Base-by-base conservation (phyloP, 2,797 vertebrate species). In the Liasis olivaceus region DNA sequence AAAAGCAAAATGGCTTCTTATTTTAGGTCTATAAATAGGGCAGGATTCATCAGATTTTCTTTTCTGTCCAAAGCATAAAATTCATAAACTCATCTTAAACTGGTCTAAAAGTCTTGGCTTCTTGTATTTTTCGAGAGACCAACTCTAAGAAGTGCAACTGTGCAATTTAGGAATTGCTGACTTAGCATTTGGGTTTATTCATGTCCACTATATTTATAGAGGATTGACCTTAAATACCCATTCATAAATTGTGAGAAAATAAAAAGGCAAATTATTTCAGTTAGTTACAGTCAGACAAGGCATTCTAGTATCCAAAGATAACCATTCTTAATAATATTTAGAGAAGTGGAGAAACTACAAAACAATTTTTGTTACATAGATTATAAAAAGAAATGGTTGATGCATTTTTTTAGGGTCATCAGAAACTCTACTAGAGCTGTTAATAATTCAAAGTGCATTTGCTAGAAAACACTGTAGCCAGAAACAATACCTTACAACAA, bases 61-160 rank as follows among this genome's bases (percentile, higher is more conserved):
- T 42, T 42, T 42, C 42, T 42, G 42, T 42, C 42, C 42, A 42
- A 42, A 42, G 42, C 42, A 42, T 42, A 42, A 42, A 42, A 42
- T 42, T 42, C 42, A 42, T 42, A 42, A 42, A 42, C 42, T 42
- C 3, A 42, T 42, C 42, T 42, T 42, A 42, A 2, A 42, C 2
- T 42, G 42, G 42, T 42, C 42, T 42, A 42, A 96, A 99, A 99
- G 36, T 47, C 72, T 81, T 47, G 20, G 20, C 72, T 81, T 81
- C 36, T 81, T 77, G 8, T 22, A 77, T 77, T 42, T 77, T 77
- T 42, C 72, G 42, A 77, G 72, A 42, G 0, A 42, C 36, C 36
- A 77, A 42, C 31, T 77, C 36, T 77, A 77, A 77, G 17, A 77
- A 77, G 11, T 77, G 20, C 59, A 60, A 60, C 17, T 60, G 59